Percentiles rank a stretch among this genome's conserved stretches.
These are phyloP conservation scores for Chionoecetes opilio DNA, from an alignment of 1,140 invertebrate genomes.

Conservation along the genomic window DNA sequence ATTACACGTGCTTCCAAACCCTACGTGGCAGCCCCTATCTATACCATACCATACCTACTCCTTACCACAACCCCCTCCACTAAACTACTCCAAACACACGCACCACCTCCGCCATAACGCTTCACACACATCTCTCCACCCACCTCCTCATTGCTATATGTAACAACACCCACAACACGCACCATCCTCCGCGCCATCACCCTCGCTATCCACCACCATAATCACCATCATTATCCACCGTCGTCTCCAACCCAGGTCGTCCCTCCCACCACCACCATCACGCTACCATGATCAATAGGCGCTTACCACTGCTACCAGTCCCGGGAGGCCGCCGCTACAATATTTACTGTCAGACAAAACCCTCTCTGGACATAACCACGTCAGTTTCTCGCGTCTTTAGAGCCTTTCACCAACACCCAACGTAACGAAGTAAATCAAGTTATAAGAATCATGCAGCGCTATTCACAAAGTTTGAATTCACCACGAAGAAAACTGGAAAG, in stretches of 20 bases:
- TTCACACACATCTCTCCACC: not conserved
- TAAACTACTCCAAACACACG: not conserved
- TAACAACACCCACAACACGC: not conserved
- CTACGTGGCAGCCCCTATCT: too few species aligned
- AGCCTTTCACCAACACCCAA: not conserved
- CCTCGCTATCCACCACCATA: not conserved
- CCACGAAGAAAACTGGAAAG: not conserved
- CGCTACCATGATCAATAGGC: conserved; percentile 5
- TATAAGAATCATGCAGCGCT: not conserved
- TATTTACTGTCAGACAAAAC: not conserved
- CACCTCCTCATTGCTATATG: not conserved
- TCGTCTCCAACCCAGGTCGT: not conserved
- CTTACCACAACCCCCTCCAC: not conserved
- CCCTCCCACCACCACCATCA: not conserved
- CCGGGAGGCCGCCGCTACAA: not conserved
- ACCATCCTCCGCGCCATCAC: not conserved
- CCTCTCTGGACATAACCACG: not conserved
- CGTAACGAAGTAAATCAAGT: conserved; percentile 3
- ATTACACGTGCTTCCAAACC: not conserved
- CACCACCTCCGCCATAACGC: not conserved
- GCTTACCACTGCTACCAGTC: not conserved
- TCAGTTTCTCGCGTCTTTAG: not conserved
- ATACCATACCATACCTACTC: too few species aligned
- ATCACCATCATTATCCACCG: not conserved
- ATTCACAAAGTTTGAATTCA: not conserved